Conservation (phyloP, 2,113 vertebrate species). For the Cercocebus atys region DNA sequence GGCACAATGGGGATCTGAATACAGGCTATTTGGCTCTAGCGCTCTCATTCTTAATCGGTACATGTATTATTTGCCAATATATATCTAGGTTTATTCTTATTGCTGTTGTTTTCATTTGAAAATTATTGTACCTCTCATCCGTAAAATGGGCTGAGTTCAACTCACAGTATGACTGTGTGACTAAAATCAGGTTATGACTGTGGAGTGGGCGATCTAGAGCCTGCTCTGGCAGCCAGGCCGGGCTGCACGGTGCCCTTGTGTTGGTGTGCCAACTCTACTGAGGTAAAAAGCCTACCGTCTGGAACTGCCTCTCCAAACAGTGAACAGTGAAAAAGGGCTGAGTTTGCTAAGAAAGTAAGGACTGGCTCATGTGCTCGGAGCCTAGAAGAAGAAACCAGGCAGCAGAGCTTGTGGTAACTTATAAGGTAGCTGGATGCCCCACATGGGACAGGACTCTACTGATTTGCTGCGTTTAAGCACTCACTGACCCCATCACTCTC, state of each 20-base stretch:
- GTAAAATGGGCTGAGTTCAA: background rate
- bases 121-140: background rate
- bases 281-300: background rate
- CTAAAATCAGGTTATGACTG: background rate
- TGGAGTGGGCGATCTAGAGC: background rate
- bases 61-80: background rate
- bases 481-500: background rate
- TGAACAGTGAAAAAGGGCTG: background rate
- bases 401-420: background rate
- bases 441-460: background rate
- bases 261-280: background rate
- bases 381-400: background rate
- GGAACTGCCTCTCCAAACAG: constrained; percentile 25
- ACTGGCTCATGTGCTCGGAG: background rate
- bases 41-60: background rate
- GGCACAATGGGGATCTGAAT: background rate
- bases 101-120: background rate
- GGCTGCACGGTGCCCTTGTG: background rate
- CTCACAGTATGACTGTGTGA: background rate
- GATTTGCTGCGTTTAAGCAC: background rate
- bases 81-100: background rate
- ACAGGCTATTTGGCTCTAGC: background rate
- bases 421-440: background rate
- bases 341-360: background rate
- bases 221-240: background rate